Evolutionary conservation across 2,888 invertebrate genomes (phyloP).

Genomic region (Coleophora deauratella): DNA sequence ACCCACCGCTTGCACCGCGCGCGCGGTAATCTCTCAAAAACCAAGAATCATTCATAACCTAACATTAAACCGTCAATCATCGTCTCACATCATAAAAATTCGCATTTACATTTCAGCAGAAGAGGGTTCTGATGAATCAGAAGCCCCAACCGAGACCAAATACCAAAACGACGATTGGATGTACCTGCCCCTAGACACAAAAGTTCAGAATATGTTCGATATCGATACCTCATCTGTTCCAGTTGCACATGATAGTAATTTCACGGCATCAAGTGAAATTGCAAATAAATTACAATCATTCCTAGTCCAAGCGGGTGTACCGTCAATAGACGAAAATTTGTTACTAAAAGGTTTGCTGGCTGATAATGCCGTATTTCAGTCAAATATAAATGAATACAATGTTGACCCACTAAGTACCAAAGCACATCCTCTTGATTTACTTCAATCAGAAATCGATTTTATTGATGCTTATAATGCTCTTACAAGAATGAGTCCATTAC

Average conservation of each 20-base stretch:
- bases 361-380: slow-evolving; percentile 21
- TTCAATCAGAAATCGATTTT: slow-evolving; percentile 63
- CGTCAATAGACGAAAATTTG: slow-evolving; percentile 43
- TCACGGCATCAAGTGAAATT: slow-evolving; percentile 23
- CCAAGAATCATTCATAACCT: slow-evolving; percentile 41
- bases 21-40: slow-evolving; percentile 56
- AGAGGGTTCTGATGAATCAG: slow-evolving; percentile 68
- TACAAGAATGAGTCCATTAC: slow-evolving; percentile 54
- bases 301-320: slow-evolving; percentile 44
- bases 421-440: slow-evolving; percentile 39
- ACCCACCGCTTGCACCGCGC: slow-evolving; percentile 38
- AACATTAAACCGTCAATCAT: slow-evolving; percentile 23
- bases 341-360: slow-evolving; percentile 43
- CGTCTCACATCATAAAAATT: slow-evolving; percentile 49
- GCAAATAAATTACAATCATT: slow-evolving; percentile 45
- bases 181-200: slow-evolving; percentile 47
- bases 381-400: slow-evolving; percentile 10
- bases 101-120: slow-evolving; percentile 68
- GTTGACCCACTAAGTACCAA: slow-evolving; percentile 2
- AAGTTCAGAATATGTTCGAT: slow-evolving; percentile 7
- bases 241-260: not conserved
- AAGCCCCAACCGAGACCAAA: slow-evolving; percentile 41
- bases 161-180: slow-evolving; percentile 60
- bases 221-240: slow-evolving; percentile 1
- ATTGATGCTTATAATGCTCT: slow-evolving; percentile 65